These are phyloP conservation scores for Acipenser oxyrinchus DNA, from an alignment of 2,797 vertebrate genomes.

Conservation along the genomic window DNA sequence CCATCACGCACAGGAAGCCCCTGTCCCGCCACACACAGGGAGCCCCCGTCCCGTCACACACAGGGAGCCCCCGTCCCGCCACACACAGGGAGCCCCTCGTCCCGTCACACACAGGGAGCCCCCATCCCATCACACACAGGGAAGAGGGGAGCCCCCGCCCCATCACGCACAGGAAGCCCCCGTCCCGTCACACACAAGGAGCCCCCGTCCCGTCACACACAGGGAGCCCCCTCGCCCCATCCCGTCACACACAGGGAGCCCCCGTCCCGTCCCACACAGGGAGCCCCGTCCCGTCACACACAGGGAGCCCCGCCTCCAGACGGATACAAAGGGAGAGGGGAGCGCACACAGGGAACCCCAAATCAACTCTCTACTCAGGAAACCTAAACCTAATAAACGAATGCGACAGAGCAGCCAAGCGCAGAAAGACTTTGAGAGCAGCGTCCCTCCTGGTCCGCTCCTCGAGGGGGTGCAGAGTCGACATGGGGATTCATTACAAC, in stretches of 20 bases:
- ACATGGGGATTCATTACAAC: no score
- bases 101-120: not conserved
- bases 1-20: conserved; percentile 23
- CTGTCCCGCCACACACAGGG: conserved; percentile 14
- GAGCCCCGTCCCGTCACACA: conserved; percentile 13
- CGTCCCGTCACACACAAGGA: not conserved
- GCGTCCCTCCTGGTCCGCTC: no score
- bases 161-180: no score
- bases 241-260: conserved; percentile 23
- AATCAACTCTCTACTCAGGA: no score
- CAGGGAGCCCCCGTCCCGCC: conserved; percentile 15
- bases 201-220: no score
- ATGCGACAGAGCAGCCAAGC: no score
- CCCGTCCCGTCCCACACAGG: no score
- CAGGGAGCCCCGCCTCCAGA: conserved; percentile 14
- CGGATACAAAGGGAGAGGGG: conserved; percentile 19
- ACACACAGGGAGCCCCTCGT: conserved; percentile 10
- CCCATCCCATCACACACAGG: conserved; percentile 23
- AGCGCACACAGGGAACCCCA: conserved; percentile 14
- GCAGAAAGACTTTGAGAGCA: no score
- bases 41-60: conserved; percentile 21
- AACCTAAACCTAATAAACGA: no score
- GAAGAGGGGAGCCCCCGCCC: no score
- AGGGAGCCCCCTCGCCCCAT: not conserved
- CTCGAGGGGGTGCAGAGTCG: no score